Conservation (phyloP, 1,140 invertebrate species). For the Drosophila saltans region DNA sequence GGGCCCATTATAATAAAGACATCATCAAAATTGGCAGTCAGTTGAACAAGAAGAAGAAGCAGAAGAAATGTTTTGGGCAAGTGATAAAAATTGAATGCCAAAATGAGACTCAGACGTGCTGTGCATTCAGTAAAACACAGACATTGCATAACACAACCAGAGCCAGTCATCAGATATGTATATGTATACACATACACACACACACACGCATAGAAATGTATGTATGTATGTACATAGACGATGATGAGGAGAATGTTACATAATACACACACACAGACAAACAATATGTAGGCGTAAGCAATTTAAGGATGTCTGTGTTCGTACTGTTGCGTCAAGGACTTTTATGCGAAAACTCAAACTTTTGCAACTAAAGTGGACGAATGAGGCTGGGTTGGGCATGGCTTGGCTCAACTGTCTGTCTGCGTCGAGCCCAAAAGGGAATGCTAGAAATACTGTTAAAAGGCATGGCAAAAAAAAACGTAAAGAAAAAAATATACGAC, state of each 20-base stretch:
- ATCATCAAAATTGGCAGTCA: slow-evolving; percentile 48
- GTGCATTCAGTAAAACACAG: slow-evolving; percentile 34
- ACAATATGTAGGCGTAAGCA: slow-evolving; percentile 48
- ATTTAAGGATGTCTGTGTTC: slow-evolving; percentile 45
- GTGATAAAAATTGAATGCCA: slow-evolving; percentile 60
- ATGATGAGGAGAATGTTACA: slow-evolving; percentile 40
- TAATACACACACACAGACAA: slow-evolving; percentile 32
- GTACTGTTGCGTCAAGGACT: slow-evolving; percentile 74
- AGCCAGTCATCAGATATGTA: background rate
- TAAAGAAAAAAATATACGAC: background rate
- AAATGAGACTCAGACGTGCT: slow-evolving; percentile 48
- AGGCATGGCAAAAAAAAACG: slow-evolving; percentile 8
- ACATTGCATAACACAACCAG: slow-evolving; percentile 49
- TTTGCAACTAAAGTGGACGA: slow-evolving; percentile 13
- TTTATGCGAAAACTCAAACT: slow-evolving; percentile 39
- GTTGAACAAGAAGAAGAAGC: slow-evolving; percentile 1
- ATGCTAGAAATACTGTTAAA: slow-evolving; percentile 37
- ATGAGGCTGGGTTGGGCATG: background rate
- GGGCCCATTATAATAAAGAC: slow-evolving; percentile 70
- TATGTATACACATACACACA: background rate
- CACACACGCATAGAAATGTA: background rate
- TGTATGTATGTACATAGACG: background rate
- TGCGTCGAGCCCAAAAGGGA: slow-evolving; percentile 35
- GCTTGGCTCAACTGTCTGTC: slow-evolving; percentile 18
- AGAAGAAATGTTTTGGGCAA: slow-evolving; percentile 36